Evolutionary conservation across 1,140 invertebrate genomes (phyloP).

Genomic region (Heterodera carotae): DNA sequence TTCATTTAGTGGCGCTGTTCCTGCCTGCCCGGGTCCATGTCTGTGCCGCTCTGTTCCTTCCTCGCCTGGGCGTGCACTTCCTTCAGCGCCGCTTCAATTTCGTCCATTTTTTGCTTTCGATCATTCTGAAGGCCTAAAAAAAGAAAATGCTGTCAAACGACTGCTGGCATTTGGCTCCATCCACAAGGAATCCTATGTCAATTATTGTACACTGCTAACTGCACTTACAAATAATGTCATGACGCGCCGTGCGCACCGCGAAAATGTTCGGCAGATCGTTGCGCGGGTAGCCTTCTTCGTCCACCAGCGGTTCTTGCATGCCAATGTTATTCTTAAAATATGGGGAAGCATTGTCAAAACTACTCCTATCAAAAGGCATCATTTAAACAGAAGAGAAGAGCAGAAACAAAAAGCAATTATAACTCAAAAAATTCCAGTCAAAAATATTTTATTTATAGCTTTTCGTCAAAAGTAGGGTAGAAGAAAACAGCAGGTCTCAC

Average conservation of each 20-base stretch:
- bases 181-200: no score
- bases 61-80: slow-evolving; percentile 67
- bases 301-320: slow-evolving; percentile 73
- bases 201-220: no score
- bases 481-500: no score
- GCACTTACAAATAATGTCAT: slow-evolving; percentile 19
- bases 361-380: not conserved
- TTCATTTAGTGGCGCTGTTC: not conserved
- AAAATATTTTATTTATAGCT: not conserved
- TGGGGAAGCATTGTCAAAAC: not conserved
- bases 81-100: slow-evolving; percentile 78
- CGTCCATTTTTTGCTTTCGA: slow-evolving; percentile 78
- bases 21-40: not conserved
- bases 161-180: not conserved
- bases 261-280: slow-evolving; percentile 78
- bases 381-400: no score
- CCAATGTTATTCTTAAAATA: slow-evolving; percentile 25
- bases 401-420: not conserved
- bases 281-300: slow-evolving; percentile 81
- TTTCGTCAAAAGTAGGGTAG: no score
- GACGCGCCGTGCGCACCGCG: not conserved
- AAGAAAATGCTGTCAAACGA: not conserved
- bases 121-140: slow-evolving; percentile 67
- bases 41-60: not conserved
- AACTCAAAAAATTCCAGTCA: not conserved